Conservation (phyloP, 2,888 invertebrate genomes). For the Leptopterna dolabrata region DNA sequence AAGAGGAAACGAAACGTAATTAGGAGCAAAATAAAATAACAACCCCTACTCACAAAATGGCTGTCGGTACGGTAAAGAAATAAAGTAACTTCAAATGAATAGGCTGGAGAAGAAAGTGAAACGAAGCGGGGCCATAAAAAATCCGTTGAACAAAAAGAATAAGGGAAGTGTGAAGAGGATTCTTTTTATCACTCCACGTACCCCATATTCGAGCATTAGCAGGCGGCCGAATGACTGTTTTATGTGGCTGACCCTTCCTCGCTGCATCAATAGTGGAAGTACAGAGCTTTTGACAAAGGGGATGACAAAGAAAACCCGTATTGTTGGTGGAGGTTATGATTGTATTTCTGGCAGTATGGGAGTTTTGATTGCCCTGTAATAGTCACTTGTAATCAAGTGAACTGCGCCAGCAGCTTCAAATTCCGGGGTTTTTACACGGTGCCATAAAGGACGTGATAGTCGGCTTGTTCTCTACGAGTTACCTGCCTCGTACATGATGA, state of each 20-base stretch:
- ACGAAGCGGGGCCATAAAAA: background rate
- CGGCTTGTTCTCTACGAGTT: no score
- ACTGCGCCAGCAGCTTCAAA: background rate
- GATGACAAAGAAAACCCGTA: background rate
- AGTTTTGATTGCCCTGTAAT: background rate
- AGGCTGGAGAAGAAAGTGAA: background rate
- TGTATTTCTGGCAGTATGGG: background rate
- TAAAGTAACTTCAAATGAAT: background rate
- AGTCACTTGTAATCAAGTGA: background rate
- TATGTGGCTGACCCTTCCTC: background rate
- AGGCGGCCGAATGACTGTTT: background rate
- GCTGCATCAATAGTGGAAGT: background rate
- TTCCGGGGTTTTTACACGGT: no score
- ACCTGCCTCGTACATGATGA: no score
- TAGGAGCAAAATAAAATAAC: background rate
- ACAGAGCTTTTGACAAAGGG: background rate
- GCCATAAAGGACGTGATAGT: no score
- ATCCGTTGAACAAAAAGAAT: background rate
- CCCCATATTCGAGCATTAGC: background rate
- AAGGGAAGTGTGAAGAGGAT: background rate
- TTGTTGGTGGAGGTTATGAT: background rate
- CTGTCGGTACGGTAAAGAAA: background rate
- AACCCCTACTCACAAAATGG: no score
- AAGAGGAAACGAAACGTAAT: no score
- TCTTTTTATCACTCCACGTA: background rate